Conservation (phyloP, 1,140 invertebrate genomes). For the Ladona fulva region DNA sequence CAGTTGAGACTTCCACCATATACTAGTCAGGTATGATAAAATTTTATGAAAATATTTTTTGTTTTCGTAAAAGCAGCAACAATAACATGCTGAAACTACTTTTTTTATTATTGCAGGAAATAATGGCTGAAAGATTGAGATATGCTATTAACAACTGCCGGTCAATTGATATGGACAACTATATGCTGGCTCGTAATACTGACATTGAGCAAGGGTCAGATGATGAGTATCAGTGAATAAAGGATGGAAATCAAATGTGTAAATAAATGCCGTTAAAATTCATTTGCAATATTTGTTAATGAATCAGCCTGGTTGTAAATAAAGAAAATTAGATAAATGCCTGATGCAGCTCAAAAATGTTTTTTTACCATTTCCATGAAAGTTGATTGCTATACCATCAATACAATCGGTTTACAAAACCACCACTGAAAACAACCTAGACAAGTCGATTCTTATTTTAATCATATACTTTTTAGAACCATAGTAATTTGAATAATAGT, state of each 20-base stretch:
- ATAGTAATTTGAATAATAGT: no score
- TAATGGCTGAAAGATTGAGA: constrained; percentile 51
- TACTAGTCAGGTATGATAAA: constrained; percentile 34
- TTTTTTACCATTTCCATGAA: no score
- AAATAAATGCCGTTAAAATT: neutral
- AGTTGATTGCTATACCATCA: no score
- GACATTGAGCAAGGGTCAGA: constrained; percentile 43
- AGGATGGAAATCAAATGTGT: neutral
- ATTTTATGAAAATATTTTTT: neutral
- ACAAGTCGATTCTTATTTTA: no score
- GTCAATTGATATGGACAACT: constrained; percentile 66
- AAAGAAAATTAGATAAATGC: no score
- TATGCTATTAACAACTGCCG: constrained; percentile 61
- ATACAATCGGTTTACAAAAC: no score
- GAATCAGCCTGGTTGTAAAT: no score
- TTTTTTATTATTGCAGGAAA: constrained; percentile 33
- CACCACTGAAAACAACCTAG: no score
- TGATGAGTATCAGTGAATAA: constrained; percentile 34
- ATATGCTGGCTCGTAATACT: constrained; percentile 56
- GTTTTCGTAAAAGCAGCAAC: neutral
- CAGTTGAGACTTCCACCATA: constrained; percentile 58
- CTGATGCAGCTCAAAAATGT: no score
- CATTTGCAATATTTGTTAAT: neutral
- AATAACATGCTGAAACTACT: neutral
- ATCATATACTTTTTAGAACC: no score